These are phyloP conservation scores for Carabus problematicus DNA, from an alignment of 2,888 invertebrate genomes.

Conservation along the genomic window DNA sequence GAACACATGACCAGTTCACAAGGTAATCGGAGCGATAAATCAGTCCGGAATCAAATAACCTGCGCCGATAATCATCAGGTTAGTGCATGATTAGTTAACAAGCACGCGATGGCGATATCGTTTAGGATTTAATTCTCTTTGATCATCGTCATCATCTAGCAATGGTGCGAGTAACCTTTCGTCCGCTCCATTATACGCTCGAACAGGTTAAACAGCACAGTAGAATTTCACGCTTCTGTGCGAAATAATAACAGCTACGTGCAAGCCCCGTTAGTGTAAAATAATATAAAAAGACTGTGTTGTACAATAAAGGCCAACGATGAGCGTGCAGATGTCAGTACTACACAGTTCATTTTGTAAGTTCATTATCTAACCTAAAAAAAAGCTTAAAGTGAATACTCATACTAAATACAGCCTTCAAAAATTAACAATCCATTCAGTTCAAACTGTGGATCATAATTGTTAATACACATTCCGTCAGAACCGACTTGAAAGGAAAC, in stretches of 20 bases:
- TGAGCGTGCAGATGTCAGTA: too few species aligned
- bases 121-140: conserved; percentile 6
- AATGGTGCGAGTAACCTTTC: not conserved
- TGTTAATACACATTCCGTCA: too few species aligned
- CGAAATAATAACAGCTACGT: conserved; percentile 6
- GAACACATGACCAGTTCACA: conserved; percentile 98
- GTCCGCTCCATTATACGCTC: not conserved
- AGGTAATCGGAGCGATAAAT: conserved; percentile 94
- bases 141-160: not conserved
- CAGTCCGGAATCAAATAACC: conserved; percentile 65
- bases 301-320: too few species aligned
- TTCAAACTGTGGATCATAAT: too few species aligned
- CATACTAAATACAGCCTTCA: too few species aligned
- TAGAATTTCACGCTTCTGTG: conserved; percentile 4
- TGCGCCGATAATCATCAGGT: conserved; percentile 11
- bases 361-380: too few species aligned
- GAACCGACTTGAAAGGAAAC: too few species aligned
- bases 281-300: too few species aligned
- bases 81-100: conserved; percentile 10
- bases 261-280: not conserved
- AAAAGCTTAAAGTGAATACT: too few species aligned
- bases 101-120: not conserved
- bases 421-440: too few species aligned
- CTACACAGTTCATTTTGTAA: too few species aligned
- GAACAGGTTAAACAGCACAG: conserved; percentile 4